Conservation (phyloP, 2,888 invertebrate genomes). For the Lasioglossum morio region DNA sequence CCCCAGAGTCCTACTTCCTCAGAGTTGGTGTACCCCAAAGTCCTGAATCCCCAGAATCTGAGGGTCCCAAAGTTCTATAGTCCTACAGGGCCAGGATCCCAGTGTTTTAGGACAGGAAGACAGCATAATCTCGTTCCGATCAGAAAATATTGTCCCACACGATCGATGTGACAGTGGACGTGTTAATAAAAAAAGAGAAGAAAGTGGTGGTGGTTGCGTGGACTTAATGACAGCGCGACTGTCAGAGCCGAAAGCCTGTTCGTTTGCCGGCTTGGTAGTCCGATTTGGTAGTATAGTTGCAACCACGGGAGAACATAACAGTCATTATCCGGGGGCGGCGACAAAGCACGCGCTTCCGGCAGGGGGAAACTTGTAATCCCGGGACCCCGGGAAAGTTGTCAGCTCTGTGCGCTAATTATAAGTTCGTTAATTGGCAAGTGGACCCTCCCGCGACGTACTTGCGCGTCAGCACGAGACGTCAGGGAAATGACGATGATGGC, state of each 20-base stretch:
- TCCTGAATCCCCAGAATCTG: not conserved
- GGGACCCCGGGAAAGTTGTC: conserved; percentile 63
- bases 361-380: conserved; percentile 66
- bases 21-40: too few relatives aligned
- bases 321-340: conserved; percentile 62
- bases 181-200: not conserved
- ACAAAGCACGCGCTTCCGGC: conserved; percentile 63
- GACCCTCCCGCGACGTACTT: conserved; percentile 48
- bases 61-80: not conserved
- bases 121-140: too few relatives aligned
- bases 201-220: not conserved
- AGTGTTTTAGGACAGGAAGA: too few relatives aligned
- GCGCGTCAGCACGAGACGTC: conserved; percentile 32
- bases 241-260: conserved; percentile 16
- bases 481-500: conserved; percentile 43
- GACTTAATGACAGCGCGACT: not conserved
- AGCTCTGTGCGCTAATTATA: conserved; percentile 76
- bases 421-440: conserved; percentile 79
- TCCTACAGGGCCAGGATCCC: too few relatives aligned
- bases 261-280: conserved; percentile 11
- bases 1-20: not conserved
- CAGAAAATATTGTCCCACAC: too few relatives aligned
- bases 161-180: not conserved
- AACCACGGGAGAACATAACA: conserved; percentile 46
- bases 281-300: conserved; percentile 1